Conservation (phyloP, 2,888 invertebrate species). For the Drosophila macrospina region DNA sequence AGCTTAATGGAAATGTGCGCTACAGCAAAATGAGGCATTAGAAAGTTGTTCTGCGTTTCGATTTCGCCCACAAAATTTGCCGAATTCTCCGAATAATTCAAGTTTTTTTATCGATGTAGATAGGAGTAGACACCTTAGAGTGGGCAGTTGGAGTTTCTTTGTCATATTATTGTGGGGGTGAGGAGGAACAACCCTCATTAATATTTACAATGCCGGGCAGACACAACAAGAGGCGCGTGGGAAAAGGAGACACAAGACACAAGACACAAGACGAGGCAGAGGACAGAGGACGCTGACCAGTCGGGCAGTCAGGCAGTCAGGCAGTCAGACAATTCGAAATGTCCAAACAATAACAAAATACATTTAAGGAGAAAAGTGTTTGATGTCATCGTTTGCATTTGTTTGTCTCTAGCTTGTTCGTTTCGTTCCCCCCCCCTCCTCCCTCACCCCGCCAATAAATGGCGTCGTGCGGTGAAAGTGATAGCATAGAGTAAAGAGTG, state of each 20-base stretch:
- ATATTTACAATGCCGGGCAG: slow-evolving; percentile 34
- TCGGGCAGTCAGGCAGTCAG: background rate
- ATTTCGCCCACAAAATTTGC: background rate
- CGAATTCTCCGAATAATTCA: too few relatives aligned
- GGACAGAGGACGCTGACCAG: slow-evolving; percentile 26
- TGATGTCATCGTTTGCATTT: slow-evolving; percentile 42
- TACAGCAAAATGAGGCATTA: background rate
- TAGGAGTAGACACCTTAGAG: background rate
- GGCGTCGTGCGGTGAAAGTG: slow-evolving; percentile 30
- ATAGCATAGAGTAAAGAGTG: background rate
- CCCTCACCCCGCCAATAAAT: background rate
- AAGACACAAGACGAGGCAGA: slow-evolving; percentile 1
- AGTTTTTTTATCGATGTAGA: background rate
- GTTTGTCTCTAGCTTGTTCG: slow-evolving; percentile 12
- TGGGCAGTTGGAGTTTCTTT: slow-evolving; percentile 5
- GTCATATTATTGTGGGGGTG: slow-evolving; percentile 1
- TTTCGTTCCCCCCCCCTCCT: background rate
- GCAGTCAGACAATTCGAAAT: slow-evolving; percentile 21
- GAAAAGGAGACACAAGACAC: too few relatives aligned
- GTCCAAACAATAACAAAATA: slow-evolving; percentile 36
- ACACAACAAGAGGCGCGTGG: background rate
- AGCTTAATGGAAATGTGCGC: background rate
- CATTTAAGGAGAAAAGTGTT: slow-evolving; percentile 39
- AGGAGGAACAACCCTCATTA: slow-evolving; percentile 29
- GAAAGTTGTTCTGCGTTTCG: background rate